Evolutionary conservation across 2,888 invertebrate genomes (phyloP), one percentile per base, ranked within the genome.

Genomic region (Cerceris rybyensis): DNA sequence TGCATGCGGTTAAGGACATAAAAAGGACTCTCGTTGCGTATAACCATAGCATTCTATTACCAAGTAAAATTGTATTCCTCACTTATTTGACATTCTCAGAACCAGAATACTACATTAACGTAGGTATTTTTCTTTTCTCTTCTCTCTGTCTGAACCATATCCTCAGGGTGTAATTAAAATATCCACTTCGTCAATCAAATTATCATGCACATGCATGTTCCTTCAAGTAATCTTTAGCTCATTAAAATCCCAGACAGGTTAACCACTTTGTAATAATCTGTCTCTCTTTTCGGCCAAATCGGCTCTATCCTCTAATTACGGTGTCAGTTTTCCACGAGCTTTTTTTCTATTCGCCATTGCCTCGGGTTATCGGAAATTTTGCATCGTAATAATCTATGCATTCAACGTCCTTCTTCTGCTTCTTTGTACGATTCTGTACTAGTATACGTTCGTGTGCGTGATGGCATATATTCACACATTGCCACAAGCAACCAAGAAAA

Each of bases 201-300:
- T 73, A 70, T 66, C 68, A 70, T 67, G 67, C 78, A 57, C 70
- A 61, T 52, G 50, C 67, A 17, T 57, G 65, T 70, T 52, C 72
- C 68, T 50, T 14, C 70, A 50, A 39, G 60, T 58, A 54, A 81
- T 73, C 80, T 66, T 61, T 65, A 60, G 67, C 80, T 80, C 70
- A 70, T 81, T 81, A 81, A 73, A 76, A 17, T 50, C 60, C 11
- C 17, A 43, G 75, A 80, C 75, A 67, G 80, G 75, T 65, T 75
- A 79, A 73, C 80, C 59, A 80, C 80, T 80, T 81, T 81, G 75
- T 73, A 67, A 75, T 76, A 75, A 75, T 76, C 80, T 14, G 58
- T 41, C 61, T 9, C 14, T 55, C 57, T 66, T 64, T 65, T 60
- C 54, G 39, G 42, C 64, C 57, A 55, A 64, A 69, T 70, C 78